Percentiles rank a stretch among this genome's conserved stretches.
Conservation (phyloP, 2,797 vertebrate genomes). For the Sebastes hubbsi region DNA sequence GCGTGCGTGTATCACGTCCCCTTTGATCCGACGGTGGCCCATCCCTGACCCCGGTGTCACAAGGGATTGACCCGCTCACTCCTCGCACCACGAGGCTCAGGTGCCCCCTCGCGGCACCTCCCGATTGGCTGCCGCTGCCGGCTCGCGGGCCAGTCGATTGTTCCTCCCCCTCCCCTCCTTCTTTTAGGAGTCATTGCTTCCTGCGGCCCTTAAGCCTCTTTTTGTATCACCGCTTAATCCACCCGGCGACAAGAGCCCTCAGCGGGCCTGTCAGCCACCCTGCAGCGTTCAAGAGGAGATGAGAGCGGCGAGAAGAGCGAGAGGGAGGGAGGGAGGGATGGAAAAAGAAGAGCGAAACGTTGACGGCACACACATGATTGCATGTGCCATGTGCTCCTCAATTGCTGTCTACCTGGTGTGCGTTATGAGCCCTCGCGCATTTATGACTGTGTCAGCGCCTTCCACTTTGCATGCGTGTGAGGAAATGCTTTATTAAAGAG, state of each 20-base stretch:
- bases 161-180: conserved; percentile 7
- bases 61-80: conserved; percentile 61
- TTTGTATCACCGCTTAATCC: conserved; percentile 82
- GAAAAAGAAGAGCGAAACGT: conserved; percentile 2
- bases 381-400: conserved; percentile 27
- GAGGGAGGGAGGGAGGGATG: background rate
- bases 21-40: conserved; percentile 64
- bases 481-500: conserved; percentile 37
- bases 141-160: conserved; percentile 48
- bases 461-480: conserved; percentile 25
- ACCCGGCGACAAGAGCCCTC: conserved; percentile 75
- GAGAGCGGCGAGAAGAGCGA: conserved; percentile 33
- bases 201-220: conserved; percentile 78
- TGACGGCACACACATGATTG: conserved; percentile 10
- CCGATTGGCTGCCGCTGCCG: conserved; percentile 43
- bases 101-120: conserved; percentile 53
- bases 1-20: conserved; percentile 35
- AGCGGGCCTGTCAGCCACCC: conserved; percentile 75
- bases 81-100: conserved; percentile 55
- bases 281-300: conserved; percentile 62
- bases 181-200: conserved; percentile 74
- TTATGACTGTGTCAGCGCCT: background rate
- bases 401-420: conserved; percentile 29
- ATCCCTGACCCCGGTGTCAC: conserved; percentile 70
- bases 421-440: background rate